These are phyloP conservation scores for Oreochromis niloticus DNA, from an alignment of 2,113 vertebrate genomes.

Conservation along the genomic window DNA sequence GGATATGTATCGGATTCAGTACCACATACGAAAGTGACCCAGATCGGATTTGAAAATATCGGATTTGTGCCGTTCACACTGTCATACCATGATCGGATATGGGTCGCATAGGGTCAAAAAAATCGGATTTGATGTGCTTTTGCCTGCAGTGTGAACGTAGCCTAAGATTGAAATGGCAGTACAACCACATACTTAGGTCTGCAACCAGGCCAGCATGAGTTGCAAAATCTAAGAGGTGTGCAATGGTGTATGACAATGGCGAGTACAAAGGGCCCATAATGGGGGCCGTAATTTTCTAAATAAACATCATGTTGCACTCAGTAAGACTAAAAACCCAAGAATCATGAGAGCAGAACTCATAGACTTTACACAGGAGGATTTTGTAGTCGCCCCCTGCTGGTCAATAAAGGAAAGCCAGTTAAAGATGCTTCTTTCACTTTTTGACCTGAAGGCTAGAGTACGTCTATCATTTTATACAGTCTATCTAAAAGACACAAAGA, in stretches of 20 bases:
- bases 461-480: neutral
- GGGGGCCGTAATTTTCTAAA: too few species aligned
- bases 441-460: neutral
- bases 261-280: neutral
- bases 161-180: neutral
- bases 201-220: neutral
- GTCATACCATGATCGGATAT: too few species aligned
- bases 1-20: too few species aligned
- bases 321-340: neutral
- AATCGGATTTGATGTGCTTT: too few species aligned
- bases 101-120: too few species aligned
- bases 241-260: neutral
- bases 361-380: neutral
- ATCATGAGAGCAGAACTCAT: neutral
- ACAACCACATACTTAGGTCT: neutral
- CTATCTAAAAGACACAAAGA: neutral
- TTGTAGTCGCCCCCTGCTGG: neutral
- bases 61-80: too few species aligned
- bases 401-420: neutral
- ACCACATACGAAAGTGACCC: too few species aligned
- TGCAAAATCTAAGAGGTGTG: neutral
- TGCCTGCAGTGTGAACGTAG: too few species aligned
- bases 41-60: too few species aligned
- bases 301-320: neutral
- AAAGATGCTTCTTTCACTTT: neutral